phyloP scores from a whole-genome alignment of 2,888 invertebrate species.

The Dendrolimus houi region DNA sequence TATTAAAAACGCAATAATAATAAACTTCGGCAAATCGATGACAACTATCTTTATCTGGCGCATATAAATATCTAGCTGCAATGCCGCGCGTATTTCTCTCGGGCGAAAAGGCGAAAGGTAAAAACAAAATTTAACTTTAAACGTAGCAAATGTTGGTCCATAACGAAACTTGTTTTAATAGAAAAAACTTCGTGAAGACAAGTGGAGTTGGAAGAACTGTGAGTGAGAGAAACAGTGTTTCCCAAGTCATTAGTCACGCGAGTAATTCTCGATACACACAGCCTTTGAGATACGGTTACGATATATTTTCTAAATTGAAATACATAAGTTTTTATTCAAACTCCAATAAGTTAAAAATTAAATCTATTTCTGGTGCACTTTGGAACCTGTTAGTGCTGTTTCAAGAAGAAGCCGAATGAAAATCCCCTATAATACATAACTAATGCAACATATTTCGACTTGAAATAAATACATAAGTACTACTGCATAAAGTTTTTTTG shows the following conservation, averaged over 20 bases:
- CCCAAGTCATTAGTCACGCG: conserved; percentile 46
- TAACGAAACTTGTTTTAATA: conserved; percentile 20
- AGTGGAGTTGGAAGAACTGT: conserved; percentile 28
- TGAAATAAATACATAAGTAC: no score
- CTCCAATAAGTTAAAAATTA: no score
- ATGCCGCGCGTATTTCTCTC: conserved; percentile 10
- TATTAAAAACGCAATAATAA: no score
- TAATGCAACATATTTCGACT: no score
- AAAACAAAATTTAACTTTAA: conserved; percentile 7
- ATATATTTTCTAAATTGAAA: no score
- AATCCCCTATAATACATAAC: no score
- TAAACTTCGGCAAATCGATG: neutral
- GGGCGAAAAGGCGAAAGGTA: conserved; percentile 3
- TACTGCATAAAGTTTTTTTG: no score
- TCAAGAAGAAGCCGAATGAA: no score
- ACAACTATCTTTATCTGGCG: neutral
- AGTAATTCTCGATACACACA: conserved; percentile 21
- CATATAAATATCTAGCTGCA: conserved; percentile 13
- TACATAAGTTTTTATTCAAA: no score
- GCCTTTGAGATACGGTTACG: conserved; percentile 1
- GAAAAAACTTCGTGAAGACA: conserved; percentile 30
- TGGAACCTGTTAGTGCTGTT: no score
- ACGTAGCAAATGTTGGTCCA: conserved; percentile 2
- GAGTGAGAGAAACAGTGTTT: conserved; percentile 42
- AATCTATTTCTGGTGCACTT: no score